Conservation (phyloP, 2,797 vertebrate genomes). For the Helarctos malayanus region DNA sequence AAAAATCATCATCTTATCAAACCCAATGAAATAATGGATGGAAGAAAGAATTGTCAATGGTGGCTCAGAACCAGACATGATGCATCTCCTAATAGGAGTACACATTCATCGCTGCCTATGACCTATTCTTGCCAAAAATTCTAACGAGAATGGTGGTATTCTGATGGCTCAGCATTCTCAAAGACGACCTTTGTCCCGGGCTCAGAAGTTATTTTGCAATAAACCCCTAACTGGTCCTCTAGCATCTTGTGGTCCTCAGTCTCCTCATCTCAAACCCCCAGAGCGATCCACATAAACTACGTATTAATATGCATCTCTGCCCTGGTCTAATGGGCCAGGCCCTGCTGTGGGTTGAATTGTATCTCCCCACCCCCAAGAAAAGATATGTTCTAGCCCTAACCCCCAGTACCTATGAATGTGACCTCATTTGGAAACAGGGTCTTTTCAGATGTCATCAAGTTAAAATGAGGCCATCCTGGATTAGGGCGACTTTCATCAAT, state of each 20-base stretch:
- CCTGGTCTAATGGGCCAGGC: not conserved
- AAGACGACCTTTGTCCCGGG: not conserved
- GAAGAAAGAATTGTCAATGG: not conserved
- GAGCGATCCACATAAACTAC: not conserved
- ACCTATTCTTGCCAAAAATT: not conserved
- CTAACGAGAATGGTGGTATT: too few relatives aligned
- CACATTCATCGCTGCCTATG: not conserved
- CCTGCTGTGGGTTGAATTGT: not conserved
- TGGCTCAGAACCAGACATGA: not conserved
- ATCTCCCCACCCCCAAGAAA: not conserved
- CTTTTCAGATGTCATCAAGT: not conserved
- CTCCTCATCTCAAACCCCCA: not conserved
- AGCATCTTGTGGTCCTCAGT: not conserved
- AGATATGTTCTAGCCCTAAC: not conserved
- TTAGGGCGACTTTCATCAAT: not conserved
- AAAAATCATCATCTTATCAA: not conserved
- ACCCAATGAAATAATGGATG: not conserved
- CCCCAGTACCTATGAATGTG: not conserved
- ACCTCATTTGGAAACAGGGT: not conserved
- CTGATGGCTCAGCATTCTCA: not conserved
- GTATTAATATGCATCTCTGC: not conserved
- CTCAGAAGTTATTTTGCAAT: not conserved
- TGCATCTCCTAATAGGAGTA: not conserved
- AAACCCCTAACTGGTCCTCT: not conserved
- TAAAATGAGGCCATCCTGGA: not conserved